These are phyloP conservation scores for Halcyon smyrnensis DNA, from an alignment of 2,797 vertebrate species.

Conservation along the genomic window DNA sequence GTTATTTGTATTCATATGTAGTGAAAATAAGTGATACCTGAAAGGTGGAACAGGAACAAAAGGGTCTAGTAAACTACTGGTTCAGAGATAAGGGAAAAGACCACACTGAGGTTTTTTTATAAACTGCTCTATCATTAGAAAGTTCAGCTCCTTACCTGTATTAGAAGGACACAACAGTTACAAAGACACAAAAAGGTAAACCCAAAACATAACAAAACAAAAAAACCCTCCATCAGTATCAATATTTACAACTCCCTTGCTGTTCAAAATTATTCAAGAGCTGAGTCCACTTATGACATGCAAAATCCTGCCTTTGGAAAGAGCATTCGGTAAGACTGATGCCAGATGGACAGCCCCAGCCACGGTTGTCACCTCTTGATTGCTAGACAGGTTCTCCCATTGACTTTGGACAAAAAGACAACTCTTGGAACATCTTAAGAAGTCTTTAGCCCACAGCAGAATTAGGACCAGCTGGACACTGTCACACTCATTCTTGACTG, in stretches of 20 bases:
- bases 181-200: background rate
- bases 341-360: background rate
- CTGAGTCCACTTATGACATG: background rate
- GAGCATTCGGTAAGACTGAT: background rate
- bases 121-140: background rate
- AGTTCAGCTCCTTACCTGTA: background rate
- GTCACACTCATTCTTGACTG: background rate
- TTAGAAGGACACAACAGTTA: background rate
- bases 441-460: background rate
- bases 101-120: background rate
- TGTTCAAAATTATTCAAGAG: background rate
- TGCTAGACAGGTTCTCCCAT: background rate
- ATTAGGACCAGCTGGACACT: background rate
- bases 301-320: background rate
- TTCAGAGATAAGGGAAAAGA: background rate
- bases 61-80: background rate
- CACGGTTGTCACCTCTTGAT: background rate
- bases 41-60: background rate
- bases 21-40: background rate
- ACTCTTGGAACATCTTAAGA: background rate
- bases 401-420: background rate
- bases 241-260: background rate
- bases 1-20: background rate
- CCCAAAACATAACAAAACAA: too few relatives aligned
- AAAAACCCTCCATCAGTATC: background rate